phyloP scores from a whole-genome alignment of 2,888 invertebrate species.

The Nemoura dubitans region DNA sequence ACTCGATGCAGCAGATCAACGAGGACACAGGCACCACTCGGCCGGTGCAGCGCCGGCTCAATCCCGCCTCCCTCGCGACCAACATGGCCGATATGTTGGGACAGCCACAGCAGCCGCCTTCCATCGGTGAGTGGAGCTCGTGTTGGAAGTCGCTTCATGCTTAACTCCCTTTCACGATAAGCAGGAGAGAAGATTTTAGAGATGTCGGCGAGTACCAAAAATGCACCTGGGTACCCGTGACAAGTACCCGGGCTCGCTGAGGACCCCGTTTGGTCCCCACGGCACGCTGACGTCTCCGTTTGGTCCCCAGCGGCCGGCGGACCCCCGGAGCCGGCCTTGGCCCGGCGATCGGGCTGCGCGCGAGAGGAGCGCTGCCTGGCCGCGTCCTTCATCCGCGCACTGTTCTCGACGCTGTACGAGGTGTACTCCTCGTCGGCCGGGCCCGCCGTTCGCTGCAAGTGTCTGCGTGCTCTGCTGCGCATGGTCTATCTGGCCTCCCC shows the following conservation, averaged over 20 bases:
- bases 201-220: no score
- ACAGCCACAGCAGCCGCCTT: neutral
- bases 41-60: constrained; percentile 84
- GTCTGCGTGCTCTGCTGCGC: constrained; percentile 91
- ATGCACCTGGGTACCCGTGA: no score
- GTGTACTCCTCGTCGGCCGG: constrained; percentile 99
- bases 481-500: constrained; percentile 96
- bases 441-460: constrained; percentile 96
- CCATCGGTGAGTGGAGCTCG: neutral
- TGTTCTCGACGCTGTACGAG: constrained; percentile 96
- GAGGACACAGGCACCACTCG: constrained; percentile 96
- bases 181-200: no score
- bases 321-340: neutral
- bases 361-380: constrained; percentile 76
- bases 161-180: no score
- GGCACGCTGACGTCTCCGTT: no score
- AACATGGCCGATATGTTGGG: constrained; percentile 45
- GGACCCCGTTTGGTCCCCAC: no score
- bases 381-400: constrained; percentile 75
- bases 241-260: no score
- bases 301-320: neutral
- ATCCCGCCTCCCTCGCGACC: constrained; percentile 59
- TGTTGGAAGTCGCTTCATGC: no score
- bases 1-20: constrained; percentile 98
- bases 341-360: constrained; percentile 60